Percentiles rank a stretch among this genome's conserved stretches.
These are phyloP conservation scores for Drosophila nebulosa DNA, from an alignment of 1,140 invertebrate species.

Conservation along the genomic window DNA sequence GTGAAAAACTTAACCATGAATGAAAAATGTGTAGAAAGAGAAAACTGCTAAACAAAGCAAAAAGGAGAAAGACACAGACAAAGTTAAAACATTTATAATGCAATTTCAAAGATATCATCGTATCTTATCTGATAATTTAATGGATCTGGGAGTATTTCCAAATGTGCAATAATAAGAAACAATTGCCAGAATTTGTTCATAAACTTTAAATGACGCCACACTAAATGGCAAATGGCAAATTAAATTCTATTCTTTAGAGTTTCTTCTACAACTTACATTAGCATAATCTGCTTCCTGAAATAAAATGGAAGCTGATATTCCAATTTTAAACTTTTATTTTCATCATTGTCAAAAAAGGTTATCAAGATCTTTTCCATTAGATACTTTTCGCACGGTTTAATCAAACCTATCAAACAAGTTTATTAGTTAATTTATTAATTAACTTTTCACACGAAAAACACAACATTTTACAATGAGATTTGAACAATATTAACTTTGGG, in stretches of 20 bases:
- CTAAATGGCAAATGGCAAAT: background rate
- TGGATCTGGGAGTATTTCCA: background rate
- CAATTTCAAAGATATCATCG: background rate
- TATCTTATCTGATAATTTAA: background rate
- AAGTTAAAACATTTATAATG: background rate
- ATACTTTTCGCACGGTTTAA: too few species aligned
- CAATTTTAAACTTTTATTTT: too few species aligned
- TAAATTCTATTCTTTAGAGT: background rate
- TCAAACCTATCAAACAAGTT: too few species aligned
- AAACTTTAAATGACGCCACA: background rate
- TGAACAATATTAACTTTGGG: too few species aligned
- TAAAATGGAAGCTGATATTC: too few species aligned
- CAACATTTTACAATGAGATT: too few species aligned
- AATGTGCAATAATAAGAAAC: background rate
- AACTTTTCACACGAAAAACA: too few species aligned
- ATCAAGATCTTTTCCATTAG: too few species aligned
- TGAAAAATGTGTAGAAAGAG: conserved; percentile 17
- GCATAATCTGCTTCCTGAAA: background rate
- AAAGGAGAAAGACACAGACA: conserved; percentile 26
- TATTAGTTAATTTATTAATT: too few species aligned
- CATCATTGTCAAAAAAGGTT: too few species aligned
- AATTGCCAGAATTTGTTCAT: background rate
- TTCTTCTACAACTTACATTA: background rate
- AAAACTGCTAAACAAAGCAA: conserved; percentile 3
- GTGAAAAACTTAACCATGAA: conserved; percentile 27